phyloP scores from a whole-genome alignment of 1,140 invertebrate genomes.

The Camponotus floridanus region DNA sequence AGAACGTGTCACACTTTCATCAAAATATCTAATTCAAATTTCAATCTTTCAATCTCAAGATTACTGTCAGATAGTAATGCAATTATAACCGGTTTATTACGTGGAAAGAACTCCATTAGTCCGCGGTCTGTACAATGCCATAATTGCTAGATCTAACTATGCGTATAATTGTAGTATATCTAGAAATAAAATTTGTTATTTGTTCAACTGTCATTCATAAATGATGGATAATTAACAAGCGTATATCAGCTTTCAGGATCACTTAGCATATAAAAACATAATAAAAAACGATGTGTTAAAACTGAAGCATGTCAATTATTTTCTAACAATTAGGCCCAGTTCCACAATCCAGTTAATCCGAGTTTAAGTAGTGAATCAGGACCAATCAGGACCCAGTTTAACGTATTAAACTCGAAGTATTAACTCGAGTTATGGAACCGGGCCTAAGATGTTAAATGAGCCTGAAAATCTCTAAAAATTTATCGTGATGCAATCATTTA shows the following conservation, averaged over 20 bases:
- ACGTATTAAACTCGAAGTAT: too few species aligned
- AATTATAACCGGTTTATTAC: constrained; percentile 17
- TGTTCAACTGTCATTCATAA: neutral
- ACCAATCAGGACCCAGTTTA: too few species aligned
- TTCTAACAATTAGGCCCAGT: too few species aligned
- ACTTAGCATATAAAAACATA: neutral
- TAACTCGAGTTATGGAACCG: too few species aligned
- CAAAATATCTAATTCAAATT: neutral
- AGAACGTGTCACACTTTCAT: neutral
- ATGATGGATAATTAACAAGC: neutral
- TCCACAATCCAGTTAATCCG: too few species aligned
- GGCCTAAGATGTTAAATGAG: neutral
- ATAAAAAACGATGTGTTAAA: neutral
- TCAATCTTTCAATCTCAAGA: constrained; percentile 1
- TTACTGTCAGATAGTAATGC: constrained; percentile 18
- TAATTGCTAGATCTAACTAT: constrained; percentile 25
- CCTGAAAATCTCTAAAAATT: neutral
- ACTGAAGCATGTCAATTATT: neutral
- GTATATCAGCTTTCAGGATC: neutral
- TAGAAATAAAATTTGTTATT: neutral
- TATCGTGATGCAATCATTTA: neutral
- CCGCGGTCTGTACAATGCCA: neutral
- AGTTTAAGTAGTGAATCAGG: too few species aligned
- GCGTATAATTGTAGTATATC: neutral
- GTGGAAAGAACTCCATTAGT: constrained; percentile 14